These are phyloP conservation scores for Anniella stebbinsi DNA, from an alignment of 2,797 vertebrate genomes.

Conservation along the genomic window DNA sequence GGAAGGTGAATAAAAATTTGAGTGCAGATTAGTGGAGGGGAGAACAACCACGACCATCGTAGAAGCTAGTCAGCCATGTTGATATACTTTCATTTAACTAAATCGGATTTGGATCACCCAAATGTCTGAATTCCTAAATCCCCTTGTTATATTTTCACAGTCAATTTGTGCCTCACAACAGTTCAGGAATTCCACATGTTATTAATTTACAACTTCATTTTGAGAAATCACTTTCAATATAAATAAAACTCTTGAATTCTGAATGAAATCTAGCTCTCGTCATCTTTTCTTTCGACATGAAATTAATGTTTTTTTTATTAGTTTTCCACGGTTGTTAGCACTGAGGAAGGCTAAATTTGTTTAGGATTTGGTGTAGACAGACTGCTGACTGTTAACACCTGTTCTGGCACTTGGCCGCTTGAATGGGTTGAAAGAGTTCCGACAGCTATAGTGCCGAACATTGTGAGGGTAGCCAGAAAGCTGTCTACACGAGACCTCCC, in stretches of 20 bases:
- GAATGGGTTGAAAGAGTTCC: slow-evolving; percentile 21
- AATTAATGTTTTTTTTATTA: background rate
- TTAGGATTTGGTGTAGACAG: slow-evolving; percentile 33
- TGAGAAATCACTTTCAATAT: background rate
- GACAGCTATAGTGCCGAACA: slow-evolving; percentile 14
- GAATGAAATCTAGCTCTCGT: slow-evolving; percentile 4
- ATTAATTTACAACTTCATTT: slow-evolving; percentile 24
- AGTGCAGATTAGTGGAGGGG: background rate
- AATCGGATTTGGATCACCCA: background rate
- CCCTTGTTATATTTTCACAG: slow-evolving; percentile 25
- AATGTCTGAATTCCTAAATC: slow-evolving; percentile 7
- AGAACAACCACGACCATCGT: background rate
- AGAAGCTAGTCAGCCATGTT: background rate
- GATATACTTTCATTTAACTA: background rate
- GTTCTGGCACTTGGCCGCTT: slow-evolving; percentile 14
- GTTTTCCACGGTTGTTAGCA: slow-evolving; percentile 22
- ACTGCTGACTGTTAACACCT: slow-evolving; percentile 7
- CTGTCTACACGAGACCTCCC: slow-evolving; percentile 8
- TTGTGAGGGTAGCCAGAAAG: slow-evolving; percentile 16
- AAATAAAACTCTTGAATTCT: slow-evolving; percentile 10
- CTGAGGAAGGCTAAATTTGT: slow-evolving; percentile 1
- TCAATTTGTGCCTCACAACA: slow-evolving; percentile 38
- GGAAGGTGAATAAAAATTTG: background rate
- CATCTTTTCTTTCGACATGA: background rate
- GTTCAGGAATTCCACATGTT: slow-evolving; percentile 34